Evolutionary conservation across 2,797 vertebrate species (phyloP).

Genomic region (Sternotherus odoratus): DNA sequence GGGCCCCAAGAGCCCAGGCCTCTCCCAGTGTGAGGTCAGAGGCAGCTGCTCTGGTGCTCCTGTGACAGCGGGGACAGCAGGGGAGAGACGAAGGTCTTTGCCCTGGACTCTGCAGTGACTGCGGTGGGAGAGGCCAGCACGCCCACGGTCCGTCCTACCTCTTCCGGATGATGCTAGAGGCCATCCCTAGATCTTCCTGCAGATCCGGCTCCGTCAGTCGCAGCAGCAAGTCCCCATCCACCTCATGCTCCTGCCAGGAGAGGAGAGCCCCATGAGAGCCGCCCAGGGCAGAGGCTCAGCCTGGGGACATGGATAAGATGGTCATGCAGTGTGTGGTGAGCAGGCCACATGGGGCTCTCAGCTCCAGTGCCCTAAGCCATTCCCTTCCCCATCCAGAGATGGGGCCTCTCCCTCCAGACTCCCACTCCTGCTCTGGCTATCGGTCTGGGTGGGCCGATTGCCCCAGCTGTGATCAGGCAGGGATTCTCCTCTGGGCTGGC

Average conservation of each 20-base stretch:
- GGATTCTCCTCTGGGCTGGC: background rate
- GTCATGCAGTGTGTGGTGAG: background rate
- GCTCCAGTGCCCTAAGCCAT: background rate
- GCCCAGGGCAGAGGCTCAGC: background rate
- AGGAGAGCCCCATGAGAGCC: background rate
- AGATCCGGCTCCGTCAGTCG: constrained; percentile 92
- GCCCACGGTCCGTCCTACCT: constrained; percentile 78
- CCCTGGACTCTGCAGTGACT: background rate
- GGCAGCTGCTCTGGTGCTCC: background rate
- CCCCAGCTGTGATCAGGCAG: background rate
- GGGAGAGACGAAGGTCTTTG: background rate
- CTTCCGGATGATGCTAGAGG: constrained; percentile 89
- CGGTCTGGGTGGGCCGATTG: too few relatives aligned
- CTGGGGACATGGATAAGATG: background rate
- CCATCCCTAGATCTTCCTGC: constrained; percentile 89
- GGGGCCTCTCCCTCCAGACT: background rate
- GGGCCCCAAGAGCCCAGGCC: background rate
- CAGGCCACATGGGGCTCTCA: background rate
- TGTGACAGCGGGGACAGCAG: background rate
- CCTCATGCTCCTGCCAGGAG: constrained; percentile 89
- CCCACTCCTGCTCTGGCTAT: background rate
- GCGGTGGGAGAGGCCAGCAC: rapidly evolving
- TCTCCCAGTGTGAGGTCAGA: background rate
- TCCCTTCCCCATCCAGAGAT: background rate
- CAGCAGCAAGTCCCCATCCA: constrained; percentile 95